Base-by-base conservation (phyloP, 2,797 vertebrate genomes). In the Sebastiscus albofasciatus region DNA sequence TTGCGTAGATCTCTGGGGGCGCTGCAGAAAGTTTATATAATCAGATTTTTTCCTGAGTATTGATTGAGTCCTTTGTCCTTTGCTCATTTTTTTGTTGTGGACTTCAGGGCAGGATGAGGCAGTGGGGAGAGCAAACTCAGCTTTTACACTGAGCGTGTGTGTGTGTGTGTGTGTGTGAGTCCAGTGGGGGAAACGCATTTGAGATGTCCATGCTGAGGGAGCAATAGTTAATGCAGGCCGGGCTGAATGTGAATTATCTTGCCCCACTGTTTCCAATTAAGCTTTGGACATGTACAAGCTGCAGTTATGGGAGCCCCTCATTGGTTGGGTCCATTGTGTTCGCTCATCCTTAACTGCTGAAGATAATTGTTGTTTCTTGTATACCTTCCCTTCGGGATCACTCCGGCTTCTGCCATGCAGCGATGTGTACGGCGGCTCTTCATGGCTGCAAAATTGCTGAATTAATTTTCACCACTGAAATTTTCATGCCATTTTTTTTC, bases 261-360 rank as follows among this genome's bases (percentile, higher is more conserved):
- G 75, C 85, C 88, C 91, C 84, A 92, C 89, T 92, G 91, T 94
- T 95, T 95, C 92, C 87, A 93, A 94, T 95, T 94, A 95, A 90
- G 92, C 79, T 49, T 67, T 87, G 80, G 89, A 92, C 91, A 93
- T 88, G 87, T 88, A 93, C 90, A 89, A 89, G 91, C 90, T 89
- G 92, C 90, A 87, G 91, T 91, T 91, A 84, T 86, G 77, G 84
- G 86, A 89, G 82, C 77, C 68, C 86, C 88, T 89, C 87, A 84
- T 80, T 92, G 88, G 90, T 85, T 52, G 34, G 67, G 86, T 84
- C 88, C 87, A 77, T 89, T 90, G 92, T 92, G 91, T 90, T 92
- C 82, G 61, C 86, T 91, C 90, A 93, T 90, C 90, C 91, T 87
- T 93, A 93, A 92, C 91, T 87, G 90, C 90, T 84, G 80, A 80